Percentiles rank a stretch among this genome's conserved stretches.
phyloP scores from a whole-genome alignment of 2,113 vertebrate species.

The Nothocercus julius region DNA sequence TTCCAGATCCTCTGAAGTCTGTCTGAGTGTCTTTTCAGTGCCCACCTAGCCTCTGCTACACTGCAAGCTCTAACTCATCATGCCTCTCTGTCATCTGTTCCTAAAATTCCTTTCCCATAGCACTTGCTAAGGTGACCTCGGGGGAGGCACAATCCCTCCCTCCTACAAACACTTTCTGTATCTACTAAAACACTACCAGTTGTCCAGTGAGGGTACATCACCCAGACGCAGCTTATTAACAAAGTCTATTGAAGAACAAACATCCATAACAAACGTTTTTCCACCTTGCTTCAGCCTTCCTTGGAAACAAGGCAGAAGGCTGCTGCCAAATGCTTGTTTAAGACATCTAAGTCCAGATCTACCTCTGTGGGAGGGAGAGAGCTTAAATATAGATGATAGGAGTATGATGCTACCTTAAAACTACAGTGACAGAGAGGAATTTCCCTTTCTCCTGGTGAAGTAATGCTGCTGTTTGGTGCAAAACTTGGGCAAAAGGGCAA shows the following conservation, averaged over 20 bases:
- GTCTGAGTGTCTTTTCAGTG: not conserved
- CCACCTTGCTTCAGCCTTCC: not conserved
- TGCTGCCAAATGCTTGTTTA: accelerated
- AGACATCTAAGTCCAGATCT: not conserved
- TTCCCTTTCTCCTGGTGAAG: not conserved
- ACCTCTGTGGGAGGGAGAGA: not conserved
- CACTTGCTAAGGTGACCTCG: not conserved
- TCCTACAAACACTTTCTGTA: not conserved
- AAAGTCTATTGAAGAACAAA: accelerated
- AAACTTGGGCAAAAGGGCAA: not conserved
- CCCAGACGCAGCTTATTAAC: not conserved
- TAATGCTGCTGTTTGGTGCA: not conserved
- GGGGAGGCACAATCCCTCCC: not conserved
- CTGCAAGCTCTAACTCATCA: not conserved
- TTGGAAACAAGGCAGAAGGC: not conserved
- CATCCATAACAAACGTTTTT: not conserved
- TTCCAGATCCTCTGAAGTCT: not conserved
- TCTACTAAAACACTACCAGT: not conserved
- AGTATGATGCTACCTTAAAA: not conserved
- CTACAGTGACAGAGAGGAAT: not conserved
- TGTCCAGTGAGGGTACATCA: not conserved
- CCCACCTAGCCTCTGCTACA: not conserved
- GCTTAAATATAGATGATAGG: not conserved
- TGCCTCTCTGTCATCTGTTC: not conserved
- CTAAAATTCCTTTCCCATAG: not conserved